These are phyloP conservation scores for Psettodes erumei DNA, from an alignment of 2,113 vertebrate genomes.

Conservation along the genomic window DNA sequence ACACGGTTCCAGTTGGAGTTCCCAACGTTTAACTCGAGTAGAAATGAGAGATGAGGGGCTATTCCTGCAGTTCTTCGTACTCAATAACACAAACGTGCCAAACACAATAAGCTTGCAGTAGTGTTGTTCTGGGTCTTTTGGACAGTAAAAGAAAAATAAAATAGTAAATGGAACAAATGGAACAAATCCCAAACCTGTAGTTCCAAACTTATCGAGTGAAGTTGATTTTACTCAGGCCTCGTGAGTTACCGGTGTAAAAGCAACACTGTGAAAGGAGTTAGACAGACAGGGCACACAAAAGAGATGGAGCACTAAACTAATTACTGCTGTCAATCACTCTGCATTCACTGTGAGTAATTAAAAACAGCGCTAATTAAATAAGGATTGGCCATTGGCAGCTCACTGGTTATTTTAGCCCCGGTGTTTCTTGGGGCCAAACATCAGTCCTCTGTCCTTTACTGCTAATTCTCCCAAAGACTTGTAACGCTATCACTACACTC, in stretches of 20 bases:
- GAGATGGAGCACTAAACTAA: slow-evolving; percentile 42
- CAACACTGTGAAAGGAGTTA: not conserved
- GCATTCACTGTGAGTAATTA: slow-evolving; percentile 61
- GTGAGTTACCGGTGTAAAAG: slow-evolving; percentile 10
- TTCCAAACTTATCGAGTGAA: not conserved
- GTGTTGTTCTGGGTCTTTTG: not conserved
- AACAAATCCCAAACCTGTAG: not conserved
- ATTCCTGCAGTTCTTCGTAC: not conserved
- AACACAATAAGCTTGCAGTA: not conserved
- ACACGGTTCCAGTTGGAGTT: slow-evolving; percentile 1
- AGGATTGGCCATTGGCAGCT: slow-evolving; percentile 50
- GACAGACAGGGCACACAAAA: not conserved
- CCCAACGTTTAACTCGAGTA: not conserved
- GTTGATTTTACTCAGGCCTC: slow-evolving; percentile 3
- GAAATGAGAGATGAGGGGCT: not conserved
- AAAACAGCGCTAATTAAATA: slow-evolving; percentile 60
- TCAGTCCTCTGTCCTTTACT: slow-evolving; percentile 7
- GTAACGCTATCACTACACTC: not conserved
- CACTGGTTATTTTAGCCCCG: slow-evolving; percentile 28
- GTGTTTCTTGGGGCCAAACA: slow-evolving; percentile 32
- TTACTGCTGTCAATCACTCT: slow-evolving; percentile 53
- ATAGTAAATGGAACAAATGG: not conserved
- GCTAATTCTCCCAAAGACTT: slow-evolving; percentile 31
- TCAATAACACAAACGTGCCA: no score
- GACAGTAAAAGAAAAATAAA: not conserved